A percentile compares a stretch with the other conserved stretches of the same genome.
These are phyloP conservation scores for Porites lobata DNA, from an alignment of 92 coral and sea anemone genomes.

Conservation along the genomic window DNA sequence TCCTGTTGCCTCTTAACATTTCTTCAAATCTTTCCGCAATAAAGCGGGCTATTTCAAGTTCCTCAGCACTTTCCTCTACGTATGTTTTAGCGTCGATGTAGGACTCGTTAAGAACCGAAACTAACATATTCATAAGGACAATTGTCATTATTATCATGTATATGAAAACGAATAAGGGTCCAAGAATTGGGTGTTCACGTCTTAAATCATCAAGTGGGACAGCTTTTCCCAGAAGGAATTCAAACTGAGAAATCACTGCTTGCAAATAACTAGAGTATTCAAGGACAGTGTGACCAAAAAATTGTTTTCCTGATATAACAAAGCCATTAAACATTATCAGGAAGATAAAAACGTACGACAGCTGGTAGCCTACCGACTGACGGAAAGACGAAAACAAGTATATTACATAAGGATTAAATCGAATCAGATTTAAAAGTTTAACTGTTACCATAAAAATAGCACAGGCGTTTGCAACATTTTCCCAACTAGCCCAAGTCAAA, in stretches of 20 bases:
- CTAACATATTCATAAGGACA: conserved; percentile 51
- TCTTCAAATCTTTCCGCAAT: conserved; percentile 29
- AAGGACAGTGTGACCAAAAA: conserved; percentile 45
- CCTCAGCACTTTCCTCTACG: conserved; percentile 40
- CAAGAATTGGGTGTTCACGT: conserved; percentile 25
- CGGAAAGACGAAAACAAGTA: conserved; percentile 47
- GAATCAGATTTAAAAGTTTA: conserved; percentile 54
- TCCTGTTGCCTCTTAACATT: conserved; percentile 2
- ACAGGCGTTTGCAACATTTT: conserved; percentile 43
- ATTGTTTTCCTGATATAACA: conserved; percentile 46
- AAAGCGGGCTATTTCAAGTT: conserved; percentile 56
- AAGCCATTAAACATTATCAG: conserved; percentile 38
- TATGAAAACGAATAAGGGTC: conserved; percentile 18
- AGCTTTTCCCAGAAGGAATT: conserved; percentile 64
- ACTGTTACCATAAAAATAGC: conserved; percentile 60
- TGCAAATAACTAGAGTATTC: conserved; percentile 38
- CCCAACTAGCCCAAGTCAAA: conserved; percentile 34
- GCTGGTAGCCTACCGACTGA: conserved; percentile 39
- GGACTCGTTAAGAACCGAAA: conserved; percentile 61
- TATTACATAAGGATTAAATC: conserved; percentile 56
- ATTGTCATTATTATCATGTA: conserved; percentile 42
- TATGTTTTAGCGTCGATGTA: conserved; percentile 39
- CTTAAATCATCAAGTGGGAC: conserved; percentile 51
- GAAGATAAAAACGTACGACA: conserved; percentile 32
- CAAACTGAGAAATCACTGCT: conserved; percentile 47